Conservation (phyloP, 2,797 vertebrate genomes). For the Oreonectes daqikongensis region DNA sequence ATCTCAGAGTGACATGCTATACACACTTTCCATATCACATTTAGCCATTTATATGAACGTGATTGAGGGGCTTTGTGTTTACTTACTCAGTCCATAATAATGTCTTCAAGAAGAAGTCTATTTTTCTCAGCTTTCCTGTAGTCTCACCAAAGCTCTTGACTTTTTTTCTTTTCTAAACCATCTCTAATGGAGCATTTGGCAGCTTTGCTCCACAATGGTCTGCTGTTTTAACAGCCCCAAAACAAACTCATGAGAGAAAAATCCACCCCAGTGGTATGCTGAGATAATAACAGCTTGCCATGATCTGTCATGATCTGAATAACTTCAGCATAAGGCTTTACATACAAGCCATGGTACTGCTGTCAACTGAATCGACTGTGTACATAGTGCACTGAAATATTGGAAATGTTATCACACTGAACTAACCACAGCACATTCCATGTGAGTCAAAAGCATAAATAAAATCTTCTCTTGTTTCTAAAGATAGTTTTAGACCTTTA, state of each 20-base stretch:
- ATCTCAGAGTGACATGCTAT: neutral
- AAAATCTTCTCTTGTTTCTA: constrained; percentile 16
- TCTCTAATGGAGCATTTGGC: constrained; percentile 59
- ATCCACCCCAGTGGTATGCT: constrained; percentile 49
- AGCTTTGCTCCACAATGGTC: constrained; percentile 49
- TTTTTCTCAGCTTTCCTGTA: constrained; percentile 23
- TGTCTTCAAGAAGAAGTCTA: neutral
- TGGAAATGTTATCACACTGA: constrained; percentile 35
- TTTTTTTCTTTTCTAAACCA: constrained; percentile 12
- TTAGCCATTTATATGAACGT: constrained; percentile 28
- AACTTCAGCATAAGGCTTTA: constrained; percentile 41
- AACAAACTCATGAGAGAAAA: constrained; percentile 57
- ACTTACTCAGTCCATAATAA: constrained; percentile 11
- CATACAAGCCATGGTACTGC: constrained; percentile 35
- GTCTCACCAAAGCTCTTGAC: constrained; percentile 15
- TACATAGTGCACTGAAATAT: constrained; percentile 40
- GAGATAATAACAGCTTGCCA: constrained; percentile 53
- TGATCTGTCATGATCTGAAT: constrained; percentile 46
- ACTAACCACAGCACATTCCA: constrained; percentile 43
- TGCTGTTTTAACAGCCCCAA: constrained; percentile 58
- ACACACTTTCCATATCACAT: constrained; percentile 6
- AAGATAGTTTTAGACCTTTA: neutral
- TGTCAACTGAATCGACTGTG: constrained; percentile 44
- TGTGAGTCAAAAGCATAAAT: constrained; percentile 23
- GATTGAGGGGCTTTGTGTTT: constrained; percentile 32